These are phyloP conservation scores for Neolamprologus devosi DNA, from an alignment of 2,113 vertebrate species.

Conservation along the genomic window DNA sequence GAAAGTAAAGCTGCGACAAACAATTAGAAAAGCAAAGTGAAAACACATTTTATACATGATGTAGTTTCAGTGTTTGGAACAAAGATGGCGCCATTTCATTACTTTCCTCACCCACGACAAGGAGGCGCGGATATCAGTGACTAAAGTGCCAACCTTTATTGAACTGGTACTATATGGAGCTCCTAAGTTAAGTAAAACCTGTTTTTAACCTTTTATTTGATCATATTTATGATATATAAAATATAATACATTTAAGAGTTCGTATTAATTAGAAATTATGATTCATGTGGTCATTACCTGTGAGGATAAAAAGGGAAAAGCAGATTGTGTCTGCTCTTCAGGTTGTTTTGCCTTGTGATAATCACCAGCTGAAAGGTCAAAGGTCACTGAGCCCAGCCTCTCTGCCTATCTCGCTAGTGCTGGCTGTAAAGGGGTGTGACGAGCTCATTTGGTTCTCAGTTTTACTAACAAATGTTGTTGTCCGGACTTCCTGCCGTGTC, in stretches of 20 bases:
- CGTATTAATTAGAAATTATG: not conserved
- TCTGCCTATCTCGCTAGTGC: not conserved
- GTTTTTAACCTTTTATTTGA: not conserved
- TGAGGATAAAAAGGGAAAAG: not conserved
- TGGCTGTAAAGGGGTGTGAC: not conserved
- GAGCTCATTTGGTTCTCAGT: not conserved
- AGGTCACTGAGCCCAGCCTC: not conserved
- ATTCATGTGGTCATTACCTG: not conserved
- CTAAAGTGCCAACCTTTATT: not conserved
- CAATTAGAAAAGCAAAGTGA: not conserved
- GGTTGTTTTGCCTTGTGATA: not conserved
- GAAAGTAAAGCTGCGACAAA: not conserved
- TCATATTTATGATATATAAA: not conserved
- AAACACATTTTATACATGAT: not conserved
- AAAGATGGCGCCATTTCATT: slow-evolving; percentile 30
- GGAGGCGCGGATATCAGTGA: not conserved
- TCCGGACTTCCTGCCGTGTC: not conserved
- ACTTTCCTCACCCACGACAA: not conserved
- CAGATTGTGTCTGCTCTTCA: not conserved
- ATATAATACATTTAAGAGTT: not conserved
- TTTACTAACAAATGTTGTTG: slow-evolving; percentile 36
- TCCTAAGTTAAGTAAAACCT: not conserved
- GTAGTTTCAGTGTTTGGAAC: not conserved
- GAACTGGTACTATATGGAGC: not conserved
- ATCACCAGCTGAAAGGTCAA: slow-evolving; percentile 1